Conservation (phyloP, 2,113 vertebrate species). For the Elephas maximus region DNA sequence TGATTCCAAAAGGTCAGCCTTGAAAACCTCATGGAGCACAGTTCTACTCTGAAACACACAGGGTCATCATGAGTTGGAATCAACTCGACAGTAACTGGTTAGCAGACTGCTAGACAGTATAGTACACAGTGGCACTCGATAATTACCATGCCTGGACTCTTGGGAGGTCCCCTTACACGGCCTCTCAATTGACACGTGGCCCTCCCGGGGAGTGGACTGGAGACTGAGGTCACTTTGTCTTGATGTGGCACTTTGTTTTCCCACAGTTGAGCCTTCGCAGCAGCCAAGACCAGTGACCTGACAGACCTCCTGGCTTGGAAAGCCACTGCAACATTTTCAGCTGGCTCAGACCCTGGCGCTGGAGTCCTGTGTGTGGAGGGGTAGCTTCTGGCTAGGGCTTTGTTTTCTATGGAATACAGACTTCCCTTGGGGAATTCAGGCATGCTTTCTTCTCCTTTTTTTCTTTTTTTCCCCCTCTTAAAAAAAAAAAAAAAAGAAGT, state of each 20-base stretch:
- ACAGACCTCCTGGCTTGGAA: conserved; percentile 13
- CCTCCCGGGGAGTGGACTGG: not conserved
- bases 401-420: conserved; percentile 72
- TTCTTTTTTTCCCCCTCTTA: not conserved
- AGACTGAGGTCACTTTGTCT: not conserved
- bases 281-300: conserved; percentile 16
- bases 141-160: not conserved
- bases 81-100: not conserved
- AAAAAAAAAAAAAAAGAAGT: not conserved
- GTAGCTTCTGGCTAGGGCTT: conserved; percentile 40
- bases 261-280: not conserved
- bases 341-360: conserved; percentile 56
- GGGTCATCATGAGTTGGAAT: not conserved
- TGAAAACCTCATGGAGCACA: not conserved
- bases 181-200: not conserved
- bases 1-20: not conserved
- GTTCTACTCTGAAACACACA: not conserved
- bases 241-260: conserved; percentile 56
- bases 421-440: conserved; percentile 53
- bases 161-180: not conserved
- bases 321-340: conserved; percentile 47
- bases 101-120: accelerated
- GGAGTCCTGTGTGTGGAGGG: conserved; percentile 39
- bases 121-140: not conserved
- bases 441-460: conserved; percentile 60